Percentiles rank a stretch among this genome's conserved stretches.
Conservation (phyloP, 2,888 invertebrate genomes). For the Linyphia triangularis region DNA sequence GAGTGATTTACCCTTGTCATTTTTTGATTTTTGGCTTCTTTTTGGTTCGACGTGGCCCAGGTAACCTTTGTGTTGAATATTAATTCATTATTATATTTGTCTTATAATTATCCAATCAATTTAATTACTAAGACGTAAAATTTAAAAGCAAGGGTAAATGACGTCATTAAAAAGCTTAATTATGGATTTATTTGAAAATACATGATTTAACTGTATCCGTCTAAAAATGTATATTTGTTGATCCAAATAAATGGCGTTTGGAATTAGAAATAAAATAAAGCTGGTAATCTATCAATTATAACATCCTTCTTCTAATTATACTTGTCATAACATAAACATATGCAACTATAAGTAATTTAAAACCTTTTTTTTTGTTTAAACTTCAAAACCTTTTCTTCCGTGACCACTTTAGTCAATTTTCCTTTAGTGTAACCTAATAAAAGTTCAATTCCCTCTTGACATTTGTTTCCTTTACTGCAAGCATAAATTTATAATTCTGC, state of each 20-base stretch:
- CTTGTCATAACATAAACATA: background rate
- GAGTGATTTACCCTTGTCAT: too few relatives aligned
- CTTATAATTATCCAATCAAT: too few relatives aligned
- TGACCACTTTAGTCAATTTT: background rate
- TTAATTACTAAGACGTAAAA: too few relatives aligned
- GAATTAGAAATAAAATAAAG: background rate
- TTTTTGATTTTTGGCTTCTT: too few relatives aligned
- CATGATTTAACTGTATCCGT: background rate
- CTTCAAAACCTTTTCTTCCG: background rate
- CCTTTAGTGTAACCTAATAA: conserved; percentile 62
- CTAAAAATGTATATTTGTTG: background rate
- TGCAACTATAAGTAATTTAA: background rate
- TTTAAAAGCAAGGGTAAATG: too few relatives aligned
- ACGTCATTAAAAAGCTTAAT: too few relatives aligned
- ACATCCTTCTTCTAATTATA: background rate
- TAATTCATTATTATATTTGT: too few relatives aligned
- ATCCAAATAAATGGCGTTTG: background rate
- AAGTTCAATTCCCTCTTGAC: conserved; percentile 46
- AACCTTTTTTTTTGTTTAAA: background rate
- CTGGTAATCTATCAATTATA: background rate
- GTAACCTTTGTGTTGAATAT: too few relatives aligned
- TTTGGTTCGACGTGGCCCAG: too few relatives aligned
- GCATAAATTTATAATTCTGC: background rate
- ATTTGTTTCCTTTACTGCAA: conserved; percentile 19
- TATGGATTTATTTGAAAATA: too few relatives aligned